Base-by-base conservation (phyloP, 2,888 invertebrate genomes). In the Drosophila vallismaia region DNA sequence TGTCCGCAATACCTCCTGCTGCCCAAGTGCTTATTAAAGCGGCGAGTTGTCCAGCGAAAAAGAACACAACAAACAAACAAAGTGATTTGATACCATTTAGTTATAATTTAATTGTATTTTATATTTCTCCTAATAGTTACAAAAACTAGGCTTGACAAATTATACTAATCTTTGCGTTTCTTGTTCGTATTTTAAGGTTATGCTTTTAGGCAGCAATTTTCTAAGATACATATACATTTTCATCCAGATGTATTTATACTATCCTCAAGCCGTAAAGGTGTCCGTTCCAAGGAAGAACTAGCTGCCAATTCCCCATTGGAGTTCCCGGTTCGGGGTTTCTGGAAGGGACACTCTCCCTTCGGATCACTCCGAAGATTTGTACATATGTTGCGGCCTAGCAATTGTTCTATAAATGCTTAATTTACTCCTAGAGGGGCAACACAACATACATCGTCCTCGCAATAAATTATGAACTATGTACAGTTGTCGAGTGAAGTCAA, bases 1-100 rank as follows among this genome's bases (percentile, higher is more conserved):
- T 82, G 70, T 79, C 79, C 79, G 78, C 72, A 79, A 79, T 79
- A 88, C 89, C 92, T 90, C 92, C 92, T 92, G 92, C 92, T 92
- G 92, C 92, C 90, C 91, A 91, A 92, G 92, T 92, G 92, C 92
- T 92, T 92, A 92, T 92, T 90, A 92, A 92, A 91, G 92, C 89
- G 91, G 89, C 92, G 94, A 95, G 69, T 79, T 82, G 76, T 59
- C 44, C 44, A 44, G 24, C 44, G 8, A 19, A 24, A 29, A 29
- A 53, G 31, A 31, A 33, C n/a, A 33, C 10, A 36, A 53, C 10
- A 42, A 14, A 59, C 45, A 48, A 19, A 46, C 8, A 31, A 1
- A 9, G 6, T 19, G 19, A 10, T 45, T 51, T 45, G 12, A 9
- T 29, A 63, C 70, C 67, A 55, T 74, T 74, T 76, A 76, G 70